A percentile compares a stretch with the other conserved stretches of the same genome.
Evolutionary conservation across 2,797 vertebrate genomes (phyloP).

Genomic region (Sphenopsis melanotis): DNA sequence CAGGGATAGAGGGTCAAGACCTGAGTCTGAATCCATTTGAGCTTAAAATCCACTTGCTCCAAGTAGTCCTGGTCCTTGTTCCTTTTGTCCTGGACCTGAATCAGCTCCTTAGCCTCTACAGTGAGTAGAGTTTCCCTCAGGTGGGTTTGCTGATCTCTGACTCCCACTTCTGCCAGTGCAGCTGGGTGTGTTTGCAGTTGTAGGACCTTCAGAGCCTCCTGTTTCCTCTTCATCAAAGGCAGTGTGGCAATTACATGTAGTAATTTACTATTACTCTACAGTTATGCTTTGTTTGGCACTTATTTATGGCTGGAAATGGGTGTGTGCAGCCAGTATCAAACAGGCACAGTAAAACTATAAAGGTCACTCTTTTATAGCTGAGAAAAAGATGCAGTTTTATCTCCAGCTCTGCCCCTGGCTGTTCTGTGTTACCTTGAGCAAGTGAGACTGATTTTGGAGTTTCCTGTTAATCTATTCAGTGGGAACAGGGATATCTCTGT

Average conservation of each 20-base stretch:
- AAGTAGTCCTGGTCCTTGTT: background rate
- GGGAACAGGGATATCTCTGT: background rate
- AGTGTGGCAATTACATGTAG: accelerated
- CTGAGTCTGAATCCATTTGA: background rate
- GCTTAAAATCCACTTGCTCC: background rate
- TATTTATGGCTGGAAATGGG: background rate
- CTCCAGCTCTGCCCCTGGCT: background rate
- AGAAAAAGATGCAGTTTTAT: background rate
- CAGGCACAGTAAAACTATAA: background rate
- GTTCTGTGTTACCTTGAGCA: background rate
- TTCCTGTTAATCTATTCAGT: background rate
- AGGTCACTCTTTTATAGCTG: background rate
- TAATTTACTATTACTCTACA: background rate
- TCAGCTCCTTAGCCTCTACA: background rate
- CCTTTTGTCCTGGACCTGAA: background rate
- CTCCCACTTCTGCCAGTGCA: background rate
- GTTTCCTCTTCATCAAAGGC: background rate
- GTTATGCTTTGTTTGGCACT: accelerated
- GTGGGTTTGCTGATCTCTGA: background rate
- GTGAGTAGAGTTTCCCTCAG: background rate
- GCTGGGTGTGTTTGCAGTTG: background rate
- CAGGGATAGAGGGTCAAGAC: background rate
- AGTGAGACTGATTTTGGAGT: background rate
- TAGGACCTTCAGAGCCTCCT: background rate
- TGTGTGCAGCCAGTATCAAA: background rate